Evolutionary conservation across 2,888 invertebrate genomes (phyloP), one percentile per base, ranked within the genome.

Genomic region (Molorchus minor): DNA sequence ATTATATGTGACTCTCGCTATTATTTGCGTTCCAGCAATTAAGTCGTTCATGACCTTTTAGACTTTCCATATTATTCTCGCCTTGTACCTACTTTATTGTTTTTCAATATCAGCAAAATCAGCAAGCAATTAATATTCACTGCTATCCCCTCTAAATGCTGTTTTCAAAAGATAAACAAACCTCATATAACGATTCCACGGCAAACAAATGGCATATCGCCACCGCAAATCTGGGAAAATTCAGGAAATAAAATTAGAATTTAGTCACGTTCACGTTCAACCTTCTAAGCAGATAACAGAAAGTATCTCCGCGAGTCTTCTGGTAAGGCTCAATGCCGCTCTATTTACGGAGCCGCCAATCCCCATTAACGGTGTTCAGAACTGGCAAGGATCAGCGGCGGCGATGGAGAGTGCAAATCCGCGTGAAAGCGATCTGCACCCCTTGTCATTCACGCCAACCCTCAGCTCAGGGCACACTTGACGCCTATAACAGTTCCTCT

Each of bases 331-430:
- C 78, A 79, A 79, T 79, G 78, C 77, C 79, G 79, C 78, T 79
- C 79, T 80, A 79, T 79, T 80, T 79, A 77, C 79, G 76, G 77
- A 78, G 77, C 77, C 79, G 78, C 79, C 80, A 79, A 80, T 80
- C 79, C 80, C 80, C 78, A 79, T 79, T 80, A 79, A 76, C 75
- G 73, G 69, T 74, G 73, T 75, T 74, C 73, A 72, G 74, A 73
- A 69, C 73, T 65, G 69, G 71, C 72, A 74, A 74, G 74, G 73
- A 75, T 76, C 76, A 75, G 74, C 72, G 74, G 72, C 73, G 65
- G 64, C 67, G 70, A 71, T 71, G 71, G 65, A 71, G 64, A 74
- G 76, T 75, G 75, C 73, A 77, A 78, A 78, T 78, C 79, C 77
- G 75, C 77, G 76, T 79, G 78, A 77, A 77, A 76, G 75, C 76